phyloP scores from a whole-genome alignment of 2,888 invertebrate species.

The Ametastegia equiseti region DNA sequence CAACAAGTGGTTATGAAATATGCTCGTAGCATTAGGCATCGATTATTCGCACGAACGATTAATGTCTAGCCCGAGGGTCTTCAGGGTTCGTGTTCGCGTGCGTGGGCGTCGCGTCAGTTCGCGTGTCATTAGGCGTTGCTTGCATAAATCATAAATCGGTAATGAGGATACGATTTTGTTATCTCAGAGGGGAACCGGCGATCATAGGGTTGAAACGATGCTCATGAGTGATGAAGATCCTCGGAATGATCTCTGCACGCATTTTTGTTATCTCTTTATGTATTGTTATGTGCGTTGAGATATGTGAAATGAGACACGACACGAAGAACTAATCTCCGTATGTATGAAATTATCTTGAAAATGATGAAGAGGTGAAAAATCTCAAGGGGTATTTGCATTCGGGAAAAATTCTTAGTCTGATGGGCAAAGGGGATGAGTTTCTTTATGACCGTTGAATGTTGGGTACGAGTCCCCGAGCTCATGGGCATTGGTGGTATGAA shows the following conservation, averaged over 20 bases:
- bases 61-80: conserved; percentile 4
- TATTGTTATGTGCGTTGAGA: not conserved
- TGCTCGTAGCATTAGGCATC: conserved; percentile 28
- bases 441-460: conserved; percentile 22
- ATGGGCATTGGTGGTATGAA: not conserved
- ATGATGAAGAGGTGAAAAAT: not conserved
- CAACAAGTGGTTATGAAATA: conserved; percentile 20
- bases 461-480: not conserved
- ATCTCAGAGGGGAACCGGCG: not conserved
- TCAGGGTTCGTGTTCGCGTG: not conserved
- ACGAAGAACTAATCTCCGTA: not conserved
- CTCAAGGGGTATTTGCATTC: not conserved
- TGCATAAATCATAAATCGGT: conserved; percentile 41
- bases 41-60: conserved; percentile 36
- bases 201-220: not conserved
- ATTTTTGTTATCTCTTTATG: conserved; percentile 1
- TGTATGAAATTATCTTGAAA: not conserved
- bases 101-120: conserved; percentile 33
- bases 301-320: not conserved
- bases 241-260: conserved; percentile 22
- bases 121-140: conserved; percentile 37
- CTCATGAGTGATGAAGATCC: conserved; percentile 6
- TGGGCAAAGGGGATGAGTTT: not conserved
- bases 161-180: conserved; percentile 28
- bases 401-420: not conserved